Evolutionary conservation across 2,888 invertebrate genomes (phyloP).

Genomic region (Anthoptus insignis): DNA sequence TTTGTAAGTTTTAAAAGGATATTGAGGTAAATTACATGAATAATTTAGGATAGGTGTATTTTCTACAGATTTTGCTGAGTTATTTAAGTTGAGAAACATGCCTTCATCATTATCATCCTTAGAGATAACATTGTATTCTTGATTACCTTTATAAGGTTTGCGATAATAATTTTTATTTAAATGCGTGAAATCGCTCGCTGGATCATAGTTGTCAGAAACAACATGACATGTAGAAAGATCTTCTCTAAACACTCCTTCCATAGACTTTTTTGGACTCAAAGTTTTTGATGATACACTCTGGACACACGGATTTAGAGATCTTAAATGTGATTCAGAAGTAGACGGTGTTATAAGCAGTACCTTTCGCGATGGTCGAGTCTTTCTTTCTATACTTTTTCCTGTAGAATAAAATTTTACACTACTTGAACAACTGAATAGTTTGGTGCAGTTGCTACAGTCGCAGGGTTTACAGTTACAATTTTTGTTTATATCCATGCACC

Average conservation of each 20-base stretch:
- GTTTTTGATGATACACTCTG: constrained; percentile 21
- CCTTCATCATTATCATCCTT: neutral
- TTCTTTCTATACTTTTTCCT: constrained; percentile 2
- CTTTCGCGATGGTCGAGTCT: constrained; percentile 6
- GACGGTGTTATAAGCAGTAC: constrained; percentile 25
- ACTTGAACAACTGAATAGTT: constrained; percentile 18
- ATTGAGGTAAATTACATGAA: neutral
- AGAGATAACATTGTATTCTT: neutral
- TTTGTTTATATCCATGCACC: constrained; percentile 12
- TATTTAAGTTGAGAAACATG: constrained; percentile 10
- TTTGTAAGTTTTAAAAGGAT: neutral
- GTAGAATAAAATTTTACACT: constrained; percentile 16
- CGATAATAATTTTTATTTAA: neutral
- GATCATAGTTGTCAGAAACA: neutral
- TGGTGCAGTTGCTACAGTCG: constrained; percentile 44
- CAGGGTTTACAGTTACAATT: constrained; percentile 22
- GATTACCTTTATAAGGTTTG: neutral
- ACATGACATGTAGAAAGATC: constrained; percentile 5
- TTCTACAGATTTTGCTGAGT: neutral
- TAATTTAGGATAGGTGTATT: neutral
- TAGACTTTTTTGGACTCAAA: constrained; percentile 11
- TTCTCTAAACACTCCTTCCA: constrained; percentile 7
- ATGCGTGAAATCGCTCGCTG: neutral
- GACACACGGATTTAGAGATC: neutral
- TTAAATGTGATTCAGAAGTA: constrained; percentile 8